These are phyloP conservation scores for Trissolcus basalis DNA, from an alignment of 1,140 invertebrate species.

Conservation along the genomic window DNA sequence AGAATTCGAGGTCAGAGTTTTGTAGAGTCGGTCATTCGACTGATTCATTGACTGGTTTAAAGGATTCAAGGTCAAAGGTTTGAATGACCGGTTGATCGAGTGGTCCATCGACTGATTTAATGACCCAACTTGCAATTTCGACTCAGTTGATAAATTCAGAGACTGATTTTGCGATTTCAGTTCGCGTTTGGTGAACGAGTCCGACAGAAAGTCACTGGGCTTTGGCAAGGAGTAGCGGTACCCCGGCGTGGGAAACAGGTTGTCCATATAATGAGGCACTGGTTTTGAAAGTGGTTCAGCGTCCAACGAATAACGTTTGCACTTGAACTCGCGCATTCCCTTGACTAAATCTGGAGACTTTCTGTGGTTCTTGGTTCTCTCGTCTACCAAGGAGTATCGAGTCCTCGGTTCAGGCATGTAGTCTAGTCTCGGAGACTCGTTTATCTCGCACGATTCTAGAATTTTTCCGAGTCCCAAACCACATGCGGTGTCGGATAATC, in stretches of 20 bases:
- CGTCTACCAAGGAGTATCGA: background rate
- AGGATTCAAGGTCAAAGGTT: no score
- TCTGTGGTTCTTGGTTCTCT: background rate
- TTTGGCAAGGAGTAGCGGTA: conserved; percentile 8
- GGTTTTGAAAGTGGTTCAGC: conserved; percentile 1
- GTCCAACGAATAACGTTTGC: conserved; percentile 12
- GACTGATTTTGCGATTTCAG: background rate
- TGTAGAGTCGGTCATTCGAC: no score
- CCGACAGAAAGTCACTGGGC: conserved; percentile 8
- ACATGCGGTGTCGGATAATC: background rate
- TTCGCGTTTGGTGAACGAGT: background rate
- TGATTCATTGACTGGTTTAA: no score
- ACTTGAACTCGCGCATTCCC: background rate
- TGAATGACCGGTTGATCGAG: no score
- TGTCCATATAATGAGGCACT: background rate
- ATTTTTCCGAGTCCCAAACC: conserved; percentile 5
- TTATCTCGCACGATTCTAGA: background rate
- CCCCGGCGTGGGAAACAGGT: background rate
- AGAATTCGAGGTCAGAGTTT: no score
- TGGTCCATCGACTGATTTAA: no score
- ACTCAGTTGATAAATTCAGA: background rate
- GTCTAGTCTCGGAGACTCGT: background rate
- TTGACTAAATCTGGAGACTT: conserved; percentile 6
- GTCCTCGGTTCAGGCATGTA: background rate
- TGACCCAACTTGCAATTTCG: no score